Evolutionary conservation across 2,888 invertebrate species (phyloP).

Genomic region (Myopa tessellatipennis): DNA sequence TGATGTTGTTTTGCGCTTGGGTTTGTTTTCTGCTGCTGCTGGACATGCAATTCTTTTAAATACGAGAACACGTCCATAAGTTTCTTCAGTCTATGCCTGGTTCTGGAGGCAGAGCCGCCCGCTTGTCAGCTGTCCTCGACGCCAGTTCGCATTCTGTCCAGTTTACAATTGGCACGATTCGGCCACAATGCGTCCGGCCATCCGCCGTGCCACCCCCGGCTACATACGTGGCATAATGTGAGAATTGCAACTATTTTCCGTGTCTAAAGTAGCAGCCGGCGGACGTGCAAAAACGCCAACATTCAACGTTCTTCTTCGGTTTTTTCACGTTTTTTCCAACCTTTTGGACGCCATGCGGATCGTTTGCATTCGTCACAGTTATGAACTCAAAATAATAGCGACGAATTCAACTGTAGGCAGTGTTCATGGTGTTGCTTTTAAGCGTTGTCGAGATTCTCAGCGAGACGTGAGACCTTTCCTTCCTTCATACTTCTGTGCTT

Average conservation of each 20-base stretch:
- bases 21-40: conserved; percentile 4
- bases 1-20: background rate
- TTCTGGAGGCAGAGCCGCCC: background rate
- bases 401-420: conserved; percentile 1
- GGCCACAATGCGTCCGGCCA: background rate
- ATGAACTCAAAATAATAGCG: background rate
- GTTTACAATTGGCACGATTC: background rate
- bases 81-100: background rate
- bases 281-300: background rate
- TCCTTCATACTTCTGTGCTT: no score
- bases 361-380: conserved; percentile 28
- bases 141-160: conserved; percentile 28
- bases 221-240: background rate
- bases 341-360: background rate
- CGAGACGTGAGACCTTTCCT: background rate
- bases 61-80: background rate
- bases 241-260: conserved; percentile 29
- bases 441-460: background rate
- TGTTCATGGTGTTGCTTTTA: background rate
- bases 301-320: background rate
- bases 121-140: conserved; percentile 26
- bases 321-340: background rate
- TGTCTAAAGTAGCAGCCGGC: background rate
- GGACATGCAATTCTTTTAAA: conserved; percentile 8
- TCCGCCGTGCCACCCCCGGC: background rate